These are phyloP conservation scores for Epinephelus awoara DNA, from an alignment of 2,797 vertebrate species.

Conservation along the genomic window DNA sequence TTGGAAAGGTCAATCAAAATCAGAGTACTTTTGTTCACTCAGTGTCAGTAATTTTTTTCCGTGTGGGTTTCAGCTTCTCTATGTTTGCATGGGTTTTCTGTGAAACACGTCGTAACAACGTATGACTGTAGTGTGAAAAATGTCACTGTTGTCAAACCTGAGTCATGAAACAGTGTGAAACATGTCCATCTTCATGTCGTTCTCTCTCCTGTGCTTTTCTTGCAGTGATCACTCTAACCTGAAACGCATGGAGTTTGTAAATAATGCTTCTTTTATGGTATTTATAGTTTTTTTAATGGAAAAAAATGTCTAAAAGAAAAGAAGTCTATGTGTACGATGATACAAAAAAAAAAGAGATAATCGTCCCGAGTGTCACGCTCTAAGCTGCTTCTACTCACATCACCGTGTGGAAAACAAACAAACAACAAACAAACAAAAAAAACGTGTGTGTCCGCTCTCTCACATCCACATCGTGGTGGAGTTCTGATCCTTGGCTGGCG, in stretches of 20 bases:
- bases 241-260: slow-evolving; percentile 98
- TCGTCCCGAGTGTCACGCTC: slow-evolving; percentile 84
- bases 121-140: slow-evolving; percentile 34
- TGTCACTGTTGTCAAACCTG: slow-evolving; percentile 34
- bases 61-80: slow-evolving; percentile 43
- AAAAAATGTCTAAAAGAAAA: slow-evolving; percentile 84
- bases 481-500: slow-evolving; percentile 70
- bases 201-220: slow-evolving; percentile 86
- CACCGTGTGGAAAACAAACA: slow-evolving; percentile 73
- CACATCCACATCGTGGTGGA: slow-evolving; percentile 73
- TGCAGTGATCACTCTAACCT: slow-evolving; percentile 99
- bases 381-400: slow-evolving; percentile 92
- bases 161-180: slow-evolving; percentile 36
- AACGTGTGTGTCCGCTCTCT: slow-evolving; percentile 70
- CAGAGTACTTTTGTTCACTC: slow-evolving; percentile 23
- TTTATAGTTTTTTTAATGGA: slow-evolving; percentile 94
- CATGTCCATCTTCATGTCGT: slow-evolving; percentile 50
- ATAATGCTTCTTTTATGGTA: slow-evolving; percentile 95
- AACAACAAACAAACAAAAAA: background rate
- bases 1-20: background rate
- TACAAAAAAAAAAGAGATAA: slow-evolving; percentile 67
- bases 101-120: slow-evolving; percentile 20
- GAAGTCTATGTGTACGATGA: slow-evolving; percentile 78
- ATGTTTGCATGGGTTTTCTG: slow-evolving; percentile 66
- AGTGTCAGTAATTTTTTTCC: background rate